Conservation (phyloP, 35 echinoderm and acorn worm species). For the Chiridota heheva region DNA sequence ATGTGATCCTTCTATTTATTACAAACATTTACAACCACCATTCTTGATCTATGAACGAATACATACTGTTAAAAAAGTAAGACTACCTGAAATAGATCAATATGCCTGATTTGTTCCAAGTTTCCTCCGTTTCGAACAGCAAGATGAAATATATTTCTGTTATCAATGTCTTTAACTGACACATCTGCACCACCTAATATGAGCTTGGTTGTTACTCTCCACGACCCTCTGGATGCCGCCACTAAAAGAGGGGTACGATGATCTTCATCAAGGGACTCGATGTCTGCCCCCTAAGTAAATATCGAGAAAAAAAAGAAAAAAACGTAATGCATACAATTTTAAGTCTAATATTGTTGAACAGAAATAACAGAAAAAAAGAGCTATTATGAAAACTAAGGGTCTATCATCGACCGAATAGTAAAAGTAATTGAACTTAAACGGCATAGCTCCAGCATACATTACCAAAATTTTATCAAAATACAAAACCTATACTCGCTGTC, state of each 20-base stretch:
- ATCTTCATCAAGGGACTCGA: conserved; percentile 60
- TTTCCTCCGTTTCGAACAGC: conserved; percentile 67
- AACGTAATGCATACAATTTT: neutral
- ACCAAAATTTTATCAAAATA: too few relatives aligned
- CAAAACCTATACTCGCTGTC: too few relatives aligned
- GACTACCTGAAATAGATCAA: too few relatives aligned
- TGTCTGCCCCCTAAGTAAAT: conserved; percentile 67
- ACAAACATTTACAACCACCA: too few relatives aligned
- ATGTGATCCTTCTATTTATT: too few relatives aligned
- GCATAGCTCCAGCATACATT: too few relatives aligned
- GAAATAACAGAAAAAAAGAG: neutral
- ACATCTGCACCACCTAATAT: conserved; percentile 65
- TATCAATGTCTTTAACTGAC: conserved; percentile 52
- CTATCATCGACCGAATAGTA: too few relatives aligned
- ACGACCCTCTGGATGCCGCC: conserved; percentile 60
- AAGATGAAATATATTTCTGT: conserved; percentile 77
- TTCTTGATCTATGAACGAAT: too few relatives aligned
- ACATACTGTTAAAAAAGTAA: too few relatives aligned
- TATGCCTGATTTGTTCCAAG: too few relatives aligned
- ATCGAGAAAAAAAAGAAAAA: conserved; percentile 2
- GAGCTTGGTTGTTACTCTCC: conserved; percentile 53
- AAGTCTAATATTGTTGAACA: neutral
- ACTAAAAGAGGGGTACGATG: conserved; percentile 72
- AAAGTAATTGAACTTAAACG: too few relatives aligned
- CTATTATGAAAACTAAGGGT: too few relatives aligned